phyloP scores from a whole-genome alignment of 2,888 invertebrate species.

The Brachylomia viminalis region DNA sequence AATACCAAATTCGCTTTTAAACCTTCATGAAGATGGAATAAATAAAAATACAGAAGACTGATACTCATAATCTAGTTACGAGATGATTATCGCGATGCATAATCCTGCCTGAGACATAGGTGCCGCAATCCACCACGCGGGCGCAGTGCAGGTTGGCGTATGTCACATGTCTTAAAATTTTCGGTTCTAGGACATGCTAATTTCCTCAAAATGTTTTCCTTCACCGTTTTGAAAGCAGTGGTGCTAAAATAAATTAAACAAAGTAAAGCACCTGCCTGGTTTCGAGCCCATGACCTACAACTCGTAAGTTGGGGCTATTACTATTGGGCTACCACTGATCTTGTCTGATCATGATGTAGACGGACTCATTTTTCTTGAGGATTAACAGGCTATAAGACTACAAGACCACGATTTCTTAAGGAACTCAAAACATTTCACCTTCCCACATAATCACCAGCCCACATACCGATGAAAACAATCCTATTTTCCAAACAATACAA shows the following conservation, averaged over 20 bases:
- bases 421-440: background rate
- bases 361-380: background rate
- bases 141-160: too few relatives aligned
- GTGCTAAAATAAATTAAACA: too few relatives aligned
- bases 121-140: too few relatives aligned
- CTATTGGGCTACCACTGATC: too few relatives aligned
- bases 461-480: conserved; percentile 40
- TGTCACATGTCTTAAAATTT: too few relatives aligned
- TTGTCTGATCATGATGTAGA: background rate
- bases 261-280: too few relatives aligned
- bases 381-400: background rate
- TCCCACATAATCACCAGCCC: conserved; percentile 16
- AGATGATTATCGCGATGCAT: background rate
- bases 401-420: background rate
- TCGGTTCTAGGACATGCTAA: too few relatives aligned
- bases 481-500: conserved; percentile 57
- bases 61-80: background rate
- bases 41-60: background rate
- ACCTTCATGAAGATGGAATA: background rate
- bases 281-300: too few relatives aligned
- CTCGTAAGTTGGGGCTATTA: too few relatives aligned
- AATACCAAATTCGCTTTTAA: background rate
- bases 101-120: too few relatives aligned
- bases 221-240: too few relatives aligned
- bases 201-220: too few relatives aligned